Percentiles rank a stretch among this genome's conserved stretches.
Evolutionary conservation across 2,888 invertebrate species (phyloP).

Genomic region (Agapostemon virescens): DNA sequence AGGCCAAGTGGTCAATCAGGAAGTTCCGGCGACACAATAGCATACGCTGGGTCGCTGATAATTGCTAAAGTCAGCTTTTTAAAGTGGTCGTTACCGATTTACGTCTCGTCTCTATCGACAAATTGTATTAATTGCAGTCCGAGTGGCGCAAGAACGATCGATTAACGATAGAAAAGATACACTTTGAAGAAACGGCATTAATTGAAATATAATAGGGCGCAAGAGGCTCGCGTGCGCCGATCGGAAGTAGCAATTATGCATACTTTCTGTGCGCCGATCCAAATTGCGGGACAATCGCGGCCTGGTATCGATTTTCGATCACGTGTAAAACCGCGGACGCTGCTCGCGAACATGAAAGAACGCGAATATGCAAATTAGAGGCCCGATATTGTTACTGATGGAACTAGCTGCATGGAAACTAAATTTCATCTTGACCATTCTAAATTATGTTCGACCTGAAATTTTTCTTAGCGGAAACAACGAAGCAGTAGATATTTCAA

Average conservation of each 20-base stretch:
- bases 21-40: not conserved
- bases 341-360: slow-evolving; percentile 9
- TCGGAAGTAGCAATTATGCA: slow-evolving; percentile 40
- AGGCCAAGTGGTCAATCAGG: too few species aligned
- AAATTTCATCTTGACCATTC: not conserved
- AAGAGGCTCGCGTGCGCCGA: slow-evolving; percentile 24
- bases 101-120: too few species aligned
- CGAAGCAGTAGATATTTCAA: not conserved
- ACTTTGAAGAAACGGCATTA: slow-evolving; percentile 21
- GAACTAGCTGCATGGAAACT: not conserved
- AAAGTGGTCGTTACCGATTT: not conserved
- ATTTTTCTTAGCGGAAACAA: not conserved
- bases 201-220: slow-evolving; percentile 33
- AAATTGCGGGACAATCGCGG: slow-evolving; percentile 31
- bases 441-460: not conserved
- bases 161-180: slow-evolving; percentile 6
- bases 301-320: slow-evolving; percentile 38
- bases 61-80: not conserved
- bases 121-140: slow-evolving; percentile 1
- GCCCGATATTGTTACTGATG: not conserved
- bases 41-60: not conserved
- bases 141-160: slow-evolving; percentile 1
- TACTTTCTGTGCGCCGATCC: slow-evolving; percentile 17
- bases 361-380: slow-evolving; percentile 10
- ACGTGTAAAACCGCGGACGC: slow-evolving; percentile 9